Conservation (phyloP, 2,113 vertebrate species). For the Anarhynchus alexandrinus region DNA sequence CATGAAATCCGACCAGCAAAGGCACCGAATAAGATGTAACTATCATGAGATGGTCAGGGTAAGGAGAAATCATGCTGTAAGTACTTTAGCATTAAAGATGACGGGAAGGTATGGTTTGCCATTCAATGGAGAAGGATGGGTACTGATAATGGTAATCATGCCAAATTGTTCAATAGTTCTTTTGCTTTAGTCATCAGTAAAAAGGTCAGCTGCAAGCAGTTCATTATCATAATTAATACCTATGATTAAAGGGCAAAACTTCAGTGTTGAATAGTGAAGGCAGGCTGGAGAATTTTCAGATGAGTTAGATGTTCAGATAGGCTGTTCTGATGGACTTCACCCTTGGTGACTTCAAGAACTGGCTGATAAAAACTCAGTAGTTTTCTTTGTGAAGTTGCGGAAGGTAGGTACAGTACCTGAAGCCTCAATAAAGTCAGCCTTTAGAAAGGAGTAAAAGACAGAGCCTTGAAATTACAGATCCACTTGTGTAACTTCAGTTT, state of each 20-base stretch:
- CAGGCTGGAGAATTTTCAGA: not conserved
- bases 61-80: not conserved
- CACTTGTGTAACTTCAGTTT: not conserved
- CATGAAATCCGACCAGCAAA: not conserved
- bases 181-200: not conserved
- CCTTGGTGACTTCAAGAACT: not conserved
- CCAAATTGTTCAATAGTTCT: not conserved
- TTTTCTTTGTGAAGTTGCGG: not conserved
- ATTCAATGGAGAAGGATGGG: not conserved
- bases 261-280: not conserved
- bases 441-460: not conserved
- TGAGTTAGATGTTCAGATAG: not conserved
- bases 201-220: not conserved
- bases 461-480: not conserved
- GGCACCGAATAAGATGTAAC: not conserved
- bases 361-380: not conserved
- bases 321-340: not conserved
- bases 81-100: not conserved
- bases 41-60: not conserved
- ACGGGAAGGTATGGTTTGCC: not conserved
- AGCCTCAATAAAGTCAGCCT: not conserved
- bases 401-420: not conserved
- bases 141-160: not conserved
- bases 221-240: not conserved
- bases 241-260: not conserved